phyloP scores from a whole-genome alignment of 2,797 vertebrate genomes.

The Euphonia xanthogaster region DNA sequence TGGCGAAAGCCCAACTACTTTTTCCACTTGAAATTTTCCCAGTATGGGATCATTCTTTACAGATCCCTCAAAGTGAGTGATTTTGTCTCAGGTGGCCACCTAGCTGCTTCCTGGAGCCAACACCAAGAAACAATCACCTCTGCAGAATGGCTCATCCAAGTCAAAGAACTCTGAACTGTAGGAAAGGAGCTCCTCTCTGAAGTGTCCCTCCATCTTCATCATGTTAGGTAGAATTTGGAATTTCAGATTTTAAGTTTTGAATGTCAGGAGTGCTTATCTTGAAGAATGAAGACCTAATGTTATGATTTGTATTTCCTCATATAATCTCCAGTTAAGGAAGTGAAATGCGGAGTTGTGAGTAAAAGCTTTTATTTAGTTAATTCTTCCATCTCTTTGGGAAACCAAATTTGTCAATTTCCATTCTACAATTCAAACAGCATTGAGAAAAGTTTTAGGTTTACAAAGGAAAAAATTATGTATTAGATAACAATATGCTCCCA shows the following conservation, averaged over 20 bases:
- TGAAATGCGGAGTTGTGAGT: neutral
- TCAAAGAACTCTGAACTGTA: neutral
- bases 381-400: neutral
- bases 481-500: neutral
- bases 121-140: neutral
- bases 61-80: neutral
- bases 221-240: neutral
- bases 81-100: neutral
- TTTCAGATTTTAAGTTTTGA: neutral
- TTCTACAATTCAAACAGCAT: neutral
- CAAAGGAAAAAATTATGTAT: neutral
- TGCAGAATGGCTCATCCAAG: neutral
- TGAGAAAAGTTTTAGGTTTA: neutral
- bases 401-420: neutral
- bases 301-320: neutral
- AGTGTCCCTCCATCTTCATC: accelerated
- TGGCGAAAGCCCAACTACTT: neutral
- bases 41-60: neutral
- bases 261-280: neutral
- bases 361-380: neutral
- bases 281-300: neutral
- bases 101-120: neutral
- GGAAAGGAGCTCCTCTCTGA: neutral
- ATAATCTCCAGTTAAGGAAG: neutral
- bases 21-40: neutral